Evolutionary conservation across 2,113 vertebrate species (phyloP).

Genomic region (Cheilinus undulatus): DNA sequence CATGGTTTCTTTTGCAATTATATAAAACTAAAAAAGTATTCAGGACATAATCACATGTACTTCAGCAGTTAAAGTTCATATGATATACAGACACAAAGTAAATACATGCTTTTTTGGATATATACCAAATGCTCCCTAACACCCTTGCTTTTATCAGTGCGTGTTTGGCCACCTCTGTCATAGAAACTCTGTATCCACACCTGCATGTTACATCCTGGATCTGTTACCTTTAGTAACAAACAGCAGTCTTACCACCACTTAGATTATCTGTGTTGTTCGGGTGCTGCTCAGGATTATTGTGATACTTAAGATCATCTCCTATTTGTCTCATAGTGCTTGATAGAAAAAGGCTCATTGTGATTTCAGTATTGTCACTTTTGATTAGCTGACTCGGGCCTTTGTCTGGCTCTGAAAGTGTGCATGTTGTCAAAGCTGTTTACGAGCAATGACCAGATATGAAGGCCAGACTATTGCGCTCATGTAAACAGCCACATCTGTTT

Average conservation of each 20-base stretch:
- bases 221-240: conserved; percentile 3
- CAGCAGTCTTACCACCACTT: conserved; percentile 19
- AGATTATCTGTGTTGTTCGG: conserved; percentile 4
- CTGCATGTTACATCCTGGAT: neutral
- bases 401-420: conserved; percentile 75
- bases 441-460: conserved; percentile 83
- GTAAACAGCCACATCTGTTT: conserved; percentile 84
- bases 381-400: conserved; percentile 79
- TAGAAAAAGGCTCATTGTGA: conserved; percentile 73
- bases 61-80: no score
- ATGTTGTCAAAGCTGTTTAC: conserved; percentile 83
- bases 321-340: conserved; percentile 70
- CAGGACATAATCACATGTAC: no score
- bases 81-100: no score
- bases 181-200: neutral
- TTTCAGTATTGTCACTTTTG: conserved; percentile 80
- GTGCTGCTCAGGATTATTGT: conserved; percentile 52
- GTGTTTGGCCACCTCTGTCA: neutral
- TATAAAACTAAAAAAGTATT: no score
- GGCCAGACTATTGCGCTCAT: conserved; percentile 80
- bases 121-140: neutral
- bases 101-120: no score
- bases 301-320: conserved; percentile 64
- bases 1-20: no score
- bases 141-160: neutral